phyloP scores from a whole-genome alignment of 1,140 invertebrate species.

The Bombus pascuorum region DNA sequence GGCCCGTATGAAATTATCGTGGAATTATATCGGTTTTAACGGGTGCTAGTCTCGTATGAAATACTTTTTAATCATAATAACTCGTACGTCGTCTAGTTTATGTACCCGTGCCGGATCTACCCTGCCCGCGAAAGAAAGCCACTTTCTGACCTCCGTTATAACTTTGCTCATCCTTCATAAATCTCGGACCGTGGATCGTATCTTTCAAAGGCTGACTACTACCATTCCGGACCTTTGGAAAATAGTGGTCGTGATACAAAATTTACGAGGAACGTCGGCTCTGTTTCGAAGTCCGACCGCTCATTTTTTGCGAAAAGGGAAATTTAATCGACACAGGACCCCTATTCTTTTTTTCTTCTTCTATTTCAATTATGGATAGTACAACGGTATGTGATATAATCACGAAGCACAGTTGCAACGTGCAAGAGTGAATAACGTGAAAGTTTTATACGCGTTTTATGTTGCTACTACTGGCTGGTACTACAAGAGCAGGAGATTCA shows the following conservation, averaged over 20 bases:
- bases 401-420: neutral
- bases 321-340: conserved; percentile 7
- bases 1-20: neutral
- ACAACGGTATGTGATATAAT: neutral
- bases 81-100: conserved; percentile 22
- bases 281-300: neutral
- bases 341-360: neutral
- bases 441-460: neutral
- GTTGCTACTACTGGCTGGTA: neutral
- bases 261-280: conserved; percentile 4
- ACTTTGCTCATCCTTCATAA: conserved; percentile 41
- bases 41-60: neutral
- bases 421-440: neutral
- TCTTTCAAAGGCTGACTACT: conserved; percentile 37
- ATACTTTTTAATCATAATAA: conserved; percentile 43
- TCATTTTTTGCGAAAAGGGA: neutral
- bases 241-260: conserved; percentile 39
- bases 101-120: conserved; percentile 1
- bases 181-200: conserved; percentile 45
- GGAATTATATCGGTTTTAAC: neutral
- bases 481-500: neutral
- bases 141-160: conserved; percentile 48
- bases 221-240: conserved; percentile 31
- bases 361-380: neutral
- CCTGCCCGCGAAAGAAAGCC: conserved; percentile 33